phyloP scores from a whole-genome alignment of 2,113 vertebrate genomes.

The Miniopterus natalensis region DNA sequence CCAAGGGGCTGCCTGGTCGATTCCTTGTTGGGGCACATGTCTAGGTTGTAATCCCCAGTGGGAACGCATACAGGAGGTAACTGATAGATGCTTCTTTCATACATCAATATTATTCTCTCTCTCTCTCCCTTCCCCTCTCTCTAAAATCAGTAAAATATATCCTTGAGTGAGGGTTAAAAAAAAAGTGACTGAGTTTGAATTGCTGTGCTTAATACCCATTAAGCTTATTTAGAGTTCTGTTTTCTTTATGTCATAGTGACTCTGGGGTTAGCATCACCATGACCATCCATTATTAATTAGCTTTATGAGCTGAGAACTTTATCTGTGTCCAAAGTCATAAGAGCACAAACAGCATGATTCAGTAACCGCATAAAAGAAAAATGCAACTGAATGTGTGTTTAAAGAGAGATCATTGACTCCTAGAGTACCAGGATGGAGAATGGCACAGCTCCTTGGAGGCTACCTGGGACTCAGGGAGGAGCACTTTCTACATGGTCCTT shows the following conservation, averaged over 20 bases:
- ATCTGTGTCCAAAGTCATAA: neutral
- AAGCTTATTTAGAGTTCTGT: neutral
- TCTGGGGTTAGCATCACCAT: neutral
- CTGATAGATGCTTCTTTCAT: neutral
- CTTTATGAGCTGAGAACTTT: neutral
- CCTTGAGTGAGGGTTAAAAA: constrained; percentile 13
- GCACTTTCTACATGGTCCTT: neutral
- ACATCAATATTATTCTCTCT: neutral
- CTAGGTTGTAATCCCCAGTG: no score
- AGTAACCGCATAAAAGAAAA: neutral
- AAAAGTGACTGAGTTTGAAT: neutral
- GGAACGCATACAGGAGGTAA: neutral
- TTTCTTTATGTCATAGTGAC: neutral
- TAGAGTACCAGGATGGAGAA: neutral
- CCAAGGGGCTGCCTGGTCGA: neutral
- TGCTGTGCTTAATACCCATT: neutral
- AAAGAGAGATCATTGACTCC: neutral
- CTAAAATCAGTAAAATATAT: neutral
- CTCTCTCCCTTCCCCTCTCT: neutral
- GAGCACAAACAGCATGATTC: neutral
- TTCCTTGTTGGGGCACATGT: no score
- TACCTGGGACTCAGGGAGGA: neutral
- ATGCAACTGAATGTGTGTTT: neutral
- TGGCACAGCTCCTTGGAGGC: neutral
- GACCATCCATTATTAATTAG: neutral